Evolutionary conservation across 2,113 vertebrate genomes (phyloP).

Genomic region (Odocoileus virginianus): DNA sequence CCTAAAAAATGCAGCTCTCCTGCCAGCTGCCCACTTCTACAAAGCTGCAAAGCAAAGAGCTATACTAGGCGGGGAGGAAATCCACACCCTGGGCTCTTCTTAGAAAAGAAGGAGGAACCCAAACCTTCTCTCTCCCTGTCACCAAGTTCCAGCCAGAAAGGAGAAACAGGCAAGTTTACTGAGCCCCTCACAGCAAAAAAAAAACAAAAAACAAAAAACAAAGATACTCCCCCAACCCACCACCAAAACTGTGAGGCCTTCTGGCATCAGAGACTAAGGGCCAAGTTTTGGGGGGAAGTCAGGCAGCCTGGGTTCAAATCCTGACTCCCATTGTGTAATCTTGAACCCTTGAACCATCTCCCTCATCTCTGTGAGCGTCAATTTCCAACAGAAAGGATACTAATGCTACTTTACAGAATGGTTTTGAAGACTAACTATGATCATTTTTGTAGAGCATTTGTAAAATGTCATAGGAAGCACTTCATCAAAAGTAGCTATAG

Average conservation of each 20-base stretch:
- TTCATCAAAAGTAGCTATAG: not conserved
- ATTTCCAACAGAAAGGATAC: not conserved
- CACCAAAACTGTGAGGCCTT: not conserved
- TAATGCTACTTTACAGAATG: not conserved
- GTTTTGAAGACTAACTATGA: not conserved
- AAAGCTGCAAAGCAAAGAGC: not conserved
- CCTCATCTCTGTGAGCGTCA: not conserved
- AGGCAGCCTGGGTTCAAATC: not conserved
- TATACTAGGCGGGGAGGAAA: not conserved
- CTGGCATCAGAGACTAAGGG: not conserved
- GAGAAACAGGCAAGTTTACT: not conserved
- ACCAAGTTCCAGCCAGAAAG: not conserved
- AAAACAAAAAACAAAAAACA: not conserved
- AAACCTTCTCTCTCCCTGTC: not conserved
- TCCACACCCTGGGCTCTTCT: not conserved
- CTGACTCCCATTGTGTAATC: no score
- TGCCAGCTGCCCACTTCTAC: slow-evolving; percentile 37
- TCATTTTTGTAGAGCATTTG: not conserved
- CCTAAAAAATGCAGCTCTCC: slow-evolving; percentile 53
- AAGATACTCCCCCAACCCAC: not conserved
- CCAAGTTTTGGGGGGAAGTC: not conserved
- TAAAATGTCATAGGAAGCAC: not conserved
- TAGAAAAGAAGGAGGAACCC: not conserved
- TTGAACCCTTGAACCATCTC: not conserved
- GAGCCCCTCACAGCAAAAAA: not conserved